Evolutionary conservation across 2,797 vertebrate genomes (phyloP), one percentile per base, ranked within the genome.

Genomic region (Tragelaphus eurycerus): DNA sequence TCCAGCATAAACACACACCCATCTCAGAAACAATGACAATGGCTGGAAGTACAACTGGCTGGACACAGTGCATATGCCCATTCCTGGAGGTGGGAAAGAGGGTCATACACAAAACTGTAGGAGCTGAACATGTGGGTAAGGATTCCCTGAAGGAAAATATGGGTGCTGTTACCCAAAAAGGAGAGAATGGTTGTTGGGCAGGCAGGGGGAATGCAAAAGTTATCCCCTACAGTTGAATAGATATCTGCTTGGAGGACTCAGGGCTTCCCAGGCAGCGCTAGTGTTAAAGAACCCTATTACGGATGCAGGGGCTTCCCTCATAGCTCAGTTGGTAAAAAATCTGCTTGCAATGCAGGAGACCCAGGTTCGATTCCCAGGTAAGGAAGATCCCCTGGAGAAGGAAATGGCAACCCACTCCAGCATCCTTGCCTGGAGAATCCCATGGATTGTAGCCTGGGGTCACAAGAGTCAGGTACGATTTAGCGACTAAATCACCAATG

Each of bases 331-430:
- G 19, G 64, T 23, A 38, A 71, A 71, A 17, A 71, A 71, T 38
- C 64, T 38, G 64, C 34, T 34, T 71, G 64, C 64, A 71, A 3
- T 71, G 64, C 5, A 71, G n/a, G 64, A 71, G 64, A 12, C 64
- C 4, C 0, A 1, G n/a, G 34, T 38, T 71, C 3, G 3, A 38
- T 71, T 71, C 64, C 10, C 12, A 38, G 10, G 19, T 38, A 0
- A 1, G 64, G 17, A 67, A 67, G 64, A 71, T 71, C 64, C 19
- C n/a, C n/a, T 38, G n/a, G n/a, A 71, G n/a, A 71, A 71, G n/a
- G 19, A 38, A 38, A 71, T 38, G 64, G n/a, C 19, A 34, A 71
- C n/a, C n/a, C 17, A 67, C 17, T 38, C n/a, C 64, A 38, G 19
- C 3, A 23, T 38, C n/a, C 19, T 71, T 38, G n/a, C 19, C 34